phyloP scores from a whole-genome alignment of 2,888 invertebrate genomes.

The Noctuana brunneofusca region DNA sequence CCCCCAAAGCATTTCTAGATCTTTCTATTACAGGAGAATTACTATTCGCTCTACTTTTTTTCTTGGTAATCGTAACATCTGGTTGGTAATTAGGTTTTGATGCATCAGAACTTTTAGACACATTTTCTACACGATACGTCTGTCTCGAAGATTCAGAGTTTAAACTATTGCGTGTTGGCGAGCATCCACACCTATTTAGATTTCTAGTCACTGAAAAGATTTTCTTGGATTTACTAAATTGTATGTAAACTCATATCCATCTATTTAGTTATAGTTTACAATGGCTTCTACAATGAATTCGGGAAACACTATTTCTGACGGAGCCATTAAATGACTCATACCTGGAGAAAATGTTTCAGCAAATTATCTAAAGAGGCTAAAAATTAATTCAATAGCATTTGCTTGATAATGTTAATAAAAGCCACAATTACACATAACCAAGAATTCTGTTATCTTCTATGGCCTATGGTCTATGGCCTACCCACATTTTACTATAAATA shows the following conservation, averaged over 20 bases:
- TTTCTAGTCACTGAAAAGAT: conserved; percentile 13
- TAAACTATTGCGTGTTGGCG: conserved; percentile 35
- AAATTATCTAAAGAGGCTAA: too few species aligned
- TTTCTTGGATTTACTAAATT: not conserved
- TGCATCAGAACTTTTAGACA: not conserved
- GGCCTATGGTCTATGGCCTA: too few species aligned
- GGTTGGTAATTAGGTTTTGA: not conserved
- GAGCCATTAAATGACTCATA: too few species aligned
- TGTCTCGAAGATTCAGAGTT: conserved; percentile 36
- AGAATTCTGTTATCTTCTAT: too few species aligned
- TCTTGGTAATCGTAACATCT: not conserved
- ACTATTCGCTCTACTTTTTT: not conserved
- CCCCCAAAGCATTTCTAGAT: conserved; percentile 20
- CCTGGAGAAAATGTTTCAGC: too few species aligned
- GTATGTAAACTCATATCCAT: too few species aligned
- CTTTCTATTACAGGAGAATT: conserved; percentile 41
- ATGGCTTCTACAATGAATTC: too few species aligned
- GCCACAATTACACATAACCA: conserved; percentile 31
- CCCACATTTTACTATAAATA: too few species aligned
- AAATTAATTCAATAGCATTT: too few species aligned
- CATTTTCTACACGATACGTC: conserved; percentile 33
- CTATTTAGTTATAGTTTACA: too few species aligned
- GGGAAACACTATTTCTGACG: too few species aligned
- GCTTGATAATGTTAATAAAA: too few species aligned
- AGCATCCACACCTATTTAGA: conserved; percentile 32